Evolutionary conservation across 1,140 invertebrate genomes (phyloP), one percentile per base, ranked within the genome.

Genomic region (Drosophila guanche): DNA sequence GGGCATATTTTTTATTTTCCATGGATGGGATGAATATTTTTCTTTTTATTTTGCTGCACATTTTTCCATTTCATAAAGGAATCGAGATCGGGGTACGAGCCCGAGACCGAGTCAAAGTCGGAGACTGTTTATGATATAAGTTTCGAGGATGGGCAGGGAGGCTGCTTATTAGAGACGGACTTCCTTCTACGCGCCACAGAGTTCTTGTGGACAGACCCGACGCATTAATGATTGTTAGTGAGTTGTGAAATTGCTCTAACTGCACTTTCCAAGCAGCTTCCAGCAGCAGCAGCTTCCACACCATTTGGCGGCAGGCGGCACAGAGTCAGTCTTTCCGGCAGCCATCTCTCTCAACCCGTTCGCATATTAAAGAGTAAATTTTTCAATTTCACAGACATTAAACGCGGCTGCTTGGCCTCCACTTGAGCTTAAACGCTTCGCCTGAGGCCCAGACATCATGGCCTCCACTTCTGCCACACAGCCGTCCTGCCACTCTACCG

Each of bases 171-270:
- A 84, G 66, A 71, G 79, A 60, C 51, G 59, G 78, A 81, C 78
- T 80, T 80, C 81, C 79, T 85, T 79, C 12, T 37, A 37, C 33
- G 33, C 33, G 33, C 33, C 33, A 37, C 43, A 45, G 23, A 54
- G 14, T 60, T 55, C 33, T 33, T 0, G 4, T 10, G 10, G 50
- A 22, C 23, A 29, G 25, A 33, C 62, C 59, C 83, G 83, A 88
- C 84, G 83, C 83, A 88, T 86, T 86, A 86, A 86, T 86, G 83
- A 86, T 79, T 86, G 83, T 88, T 86, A 86, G 83, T 88, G 84
- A 88, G 83, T 88, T 86, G 83, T 86, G 83, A 86, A 86, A 86
- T 86, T 86, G 83, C 83, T 88, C 74, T 88, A 86, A 86, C 81
- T 86, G 83, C 81, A 86, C 81, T 86, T 81, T 72, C 2, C 71